Percentiles rank a stretch among this genome's conserved stretches.
Conservation (phyloP, 2,888 invertebrate species). For the Oeneis ivallda region DNA sequence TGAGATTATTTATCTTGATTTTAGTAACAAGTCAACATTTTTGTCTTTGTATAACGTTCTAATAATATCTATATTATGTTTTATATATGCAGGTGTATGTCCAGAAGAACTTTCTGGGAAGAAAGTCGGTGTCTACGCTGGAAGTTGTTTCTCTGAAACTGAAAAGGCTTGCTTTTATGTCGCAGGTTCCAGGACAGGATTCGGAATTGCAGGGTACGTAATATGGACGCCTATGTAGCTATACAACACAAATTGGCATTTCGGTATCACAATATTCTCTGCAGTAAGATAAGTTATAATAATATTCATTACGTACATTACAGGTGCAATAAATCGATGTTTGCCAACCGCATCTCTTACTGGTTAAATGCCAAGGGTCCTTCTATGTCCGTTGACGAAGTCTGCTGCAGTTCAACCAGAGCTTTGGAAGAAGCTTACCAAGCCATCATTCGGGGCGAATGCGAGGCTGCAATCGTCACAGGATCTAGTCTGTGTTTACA, state of each 20-base stretch:
- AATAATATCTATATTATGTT: not conserved
- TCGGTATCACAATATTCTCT: too few species aligned
- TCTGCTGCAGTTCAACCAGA: constrained; percentile 58
- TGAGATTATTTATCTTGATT: constrained; percentile 28
- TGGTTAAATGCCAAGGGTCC: constrained; percentile 69
- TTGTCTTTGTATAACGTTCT: not conserved
- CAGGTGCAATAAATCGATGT: constrained; percentile 65
- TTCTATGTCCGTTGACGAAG: constrained; percentile 57
- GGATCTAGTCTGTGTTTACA: constrained; percentile 82
- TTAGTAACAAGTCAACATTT: too few species aligned
- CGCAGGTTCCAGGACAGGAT: constrained; percentile 46
- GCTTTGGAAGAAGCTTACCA: constrained; percentile 60
- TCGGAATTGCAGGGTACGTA: constrained; percentile 61
- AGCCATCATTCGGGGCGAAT: constrained; percentile 57
- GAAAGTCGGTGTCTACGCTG: constrained; percentile 72
- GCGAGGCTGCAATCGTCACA: constrained; percentile 82
- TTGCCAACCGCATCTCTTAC: constrained; percentile 68
- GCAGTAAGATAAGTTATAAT: not conserved
- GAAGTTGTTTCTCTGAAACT: constrained; percentile 82
- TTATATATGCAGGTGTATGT: constrained; percentile 70
- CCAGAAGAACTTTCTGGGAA: constrained; percentile 80
- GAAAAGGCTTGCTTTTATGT: constrained; percentile 76
- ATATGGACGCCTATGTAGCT: not conserved
- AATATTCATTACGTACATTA: not conserved
- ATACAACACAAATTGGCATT: too few species aligned